Evolutionary conservation across 2,113 vertebrate species (phyloP).

Genomic region (Pluvianellus socialis): DNA sequence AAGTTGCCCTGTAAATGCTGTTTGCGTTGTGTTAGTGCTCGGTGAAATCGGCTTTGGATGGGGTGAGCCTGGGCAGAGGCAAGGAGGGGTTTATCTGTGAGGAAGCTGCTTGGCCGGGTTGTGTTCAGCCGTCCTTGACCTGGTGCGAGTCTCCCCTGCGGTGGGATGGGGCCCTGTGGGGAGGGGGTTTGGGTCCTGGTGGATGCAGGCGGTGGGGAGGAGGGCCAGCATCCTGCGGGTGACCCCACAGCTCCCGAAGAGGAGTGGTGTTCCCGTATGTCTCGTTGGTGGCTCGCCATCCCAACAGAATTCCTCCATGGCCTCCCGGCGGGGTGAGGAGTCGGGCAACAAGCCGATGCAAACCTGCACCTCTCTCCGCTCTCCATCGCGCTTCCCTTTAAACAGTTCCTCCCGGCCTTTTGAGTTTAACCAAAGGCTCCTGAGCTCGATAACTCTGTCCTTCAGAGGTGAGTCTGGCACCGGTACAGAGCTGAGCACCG

Average conservation of each 20-base stretch:
- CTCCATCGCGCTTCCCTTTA: background rate
- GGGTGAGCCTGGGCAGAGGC: background rate
- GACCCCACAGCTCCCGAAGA: fast-evolving
- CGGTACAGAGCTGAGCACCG: background rate
- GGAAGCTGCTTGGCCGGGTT: background rate
- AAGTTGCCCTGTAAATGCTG: fast-evolving
- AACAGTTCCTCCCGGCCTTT: fast-evolving
- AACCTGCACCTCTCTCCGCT: background rate
- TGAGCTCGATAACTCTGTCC: background rate
- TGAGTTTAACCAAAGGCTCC: background rate
- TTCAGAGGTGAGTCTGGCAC: background rate
- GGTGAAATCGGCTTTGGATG: background rate
- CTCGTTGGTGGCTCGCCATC: fast-evolving
- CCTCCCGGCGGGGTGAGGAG: fast-evolving
- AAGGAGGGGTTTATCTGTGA: background rate
- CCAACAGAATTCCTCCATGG: background rate
- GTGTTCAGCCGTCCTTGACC: background rate
- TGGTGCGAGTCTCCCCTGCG: fast-evolving
- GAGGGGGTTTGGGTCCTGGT: background rate
- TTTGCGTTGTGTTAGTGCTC: fast-evolving
- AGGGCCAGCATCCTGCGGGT: fast-evolving
- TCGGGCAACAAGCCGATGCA: fast-evolving
- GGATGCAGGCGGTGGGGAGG: too few species aligned
- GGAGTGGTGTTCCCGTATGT: fast-evolving
- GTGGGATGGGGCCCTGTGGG: background rate